Conservation (phyloP, 2,888 invertebrate species). For the Ophioninae sp. region DNA sequence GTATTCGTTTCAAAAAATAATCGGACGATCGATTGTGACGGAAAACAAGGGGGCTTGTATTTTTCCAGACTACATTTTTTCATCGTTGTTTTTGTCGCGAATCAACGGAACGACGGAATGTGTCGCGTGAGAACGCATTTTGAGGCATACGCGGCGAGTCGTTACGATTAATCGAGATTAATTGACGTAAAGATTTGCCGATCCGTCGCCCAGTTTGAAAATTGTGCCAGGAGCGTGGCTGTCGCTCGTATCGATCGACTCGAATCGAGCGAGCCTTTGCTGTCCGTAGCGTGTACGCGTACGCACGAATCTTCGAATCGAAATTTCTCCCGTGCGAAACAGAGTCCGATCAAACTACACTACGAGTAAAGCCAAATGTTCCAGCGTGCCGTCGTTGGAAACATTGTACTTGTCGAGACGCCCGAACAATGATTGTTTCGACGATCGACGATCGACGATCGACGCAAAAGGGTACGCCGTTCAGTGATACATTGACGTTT, state of each 20-base stretch:
- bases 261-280: neutral
- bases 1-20: too few relatives aligned
- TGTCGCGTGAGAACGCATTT: slow-evolving; percentile 6
- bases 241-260: neutral
- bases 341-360: too few relatives aligned
- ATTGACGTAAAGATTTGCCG: slow-evolving; percentile 50
- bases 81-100: neutral
- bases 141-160: slow-evolving; percentile 28
- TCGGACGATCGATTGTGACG: neutral
- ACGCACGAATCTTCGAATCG: neutral
- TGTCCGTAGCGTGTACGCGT: neutral
- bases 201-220: slow-evolving; percentile 50
- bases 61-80: neutral
- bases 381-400: too few relatives aligned
- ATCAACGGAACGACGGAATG: slow-evolving; percentile 13
- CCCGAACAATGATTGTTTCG: too few relatives aligned
- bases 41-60: neutral
- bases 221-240: slow-evolving; percentile 1
- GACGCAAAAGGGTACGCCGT: too few relatives aligned
- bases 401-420: too few relatives aligned
- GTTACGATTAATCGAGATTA: slow-evolving; percentile 51
- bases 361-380: neutral
- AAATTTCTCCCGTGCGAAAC: neutral
- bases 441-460: too few relatives aligned
- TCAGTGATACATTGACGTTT: neutral